Evolutionary conservation across 1,140 invertebrate genomes (phyloP), one percentile per base, ranked within the genome.

Genomic region (Musca vetustissima): DNA sequence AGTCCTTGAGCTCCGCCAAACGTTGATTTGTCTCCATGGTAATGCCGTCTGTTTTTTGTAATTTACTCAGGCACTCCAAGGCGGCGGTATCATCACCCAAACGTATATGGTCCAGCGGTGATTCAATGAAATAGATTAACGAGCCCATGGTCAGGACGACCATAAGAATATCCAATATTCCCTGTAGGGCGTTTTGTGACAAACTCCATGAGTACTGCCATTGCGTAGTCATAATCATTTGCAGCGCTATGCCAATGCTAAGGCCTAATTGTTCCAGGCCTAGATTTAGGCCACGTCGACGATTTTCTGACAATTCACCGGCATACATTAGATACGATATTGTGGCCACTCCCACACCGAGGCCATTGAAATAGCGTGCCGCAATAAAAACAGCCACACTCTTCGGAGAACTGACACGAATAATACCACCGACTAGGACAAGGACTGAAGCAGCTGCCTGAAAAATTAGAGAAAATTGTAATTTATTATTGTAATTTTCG

Each of bases 81-180:
- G 77, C 77, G 64, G 55, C 73, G 1, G 68, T 64, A 66, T 79
- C 77, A 24, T 78, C 57, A 19, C 75, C 74, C 19, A 67, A 65
- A 3, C 73, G 71, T 13, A 79, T 69, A 48, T 76, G 61, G 21
- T 71, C 75, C 17, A 79, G 68, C 4, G 77, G 77, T 6, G 77
- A 79, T 11, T 79, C 77, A 7, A 74, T 69, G 0, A 70, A 50
- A 0, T 72, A 24, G 8, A 48, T 59, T 9, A 73, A 21, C 2
- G 53, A 48, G 13, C 57, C 50, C 1, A 73, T 11, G 70, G 74
- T 70, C 0, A 72, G 0, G 6, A 74, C 9, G 1, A 68, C 48
- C 14, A 78, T 70, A 3, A 75, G 68, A 59, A 78, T 78, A 15
- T 75, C 77, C n/a, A 78, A 73, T n/a, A 76, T 76, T 3, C 77